phyloP scores from a whole-genome alignment of 2,113 vertebrate species.

The Neofelis nebulosa region DNA sequence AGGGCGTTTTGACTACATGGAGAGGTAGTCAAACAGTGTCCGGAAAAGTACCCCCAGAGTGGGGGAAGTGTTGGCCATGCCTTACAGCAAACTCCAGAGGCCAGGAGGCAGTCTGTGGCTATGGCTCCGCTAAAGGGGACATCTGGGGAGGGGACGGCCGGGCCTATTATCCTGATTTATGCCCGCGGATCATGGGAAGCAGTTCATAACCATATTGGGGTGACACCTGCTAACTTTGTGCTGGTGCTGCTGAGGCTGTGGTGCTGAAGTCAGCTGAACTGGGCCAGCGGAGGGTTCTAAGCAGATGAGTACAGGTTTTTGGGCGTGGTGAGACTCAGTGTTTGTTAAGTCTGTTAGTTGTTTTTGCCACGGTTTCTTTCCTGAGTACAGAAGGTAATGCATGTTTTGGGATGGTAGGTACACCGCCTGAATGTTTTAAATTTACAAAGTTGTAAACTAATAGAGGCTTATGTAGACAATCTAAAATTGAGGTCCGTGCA shows the following conservation, averaged over 20 bases:
- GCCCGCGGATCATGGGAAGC: slow-evolving; percentile 74
- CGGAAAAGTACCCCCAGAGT: neutral
- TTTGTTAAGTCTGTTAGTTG: slow-evolving; percentile 14
- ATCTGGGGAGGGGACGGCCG: neutral
- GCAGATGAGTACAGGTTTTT: slow-evolving; percentile 83
- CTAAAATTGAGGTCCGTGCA: neutral
- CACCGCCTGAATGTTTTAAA: neutral
- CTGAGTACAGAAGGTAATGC: slow-evolving; percentile 41
- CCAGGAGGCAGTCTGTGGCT: neutral
- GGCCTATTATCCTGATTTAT: slow-evolving; percentile 80
- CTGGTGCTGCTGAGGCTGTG: slow-evolving; percentile 50
- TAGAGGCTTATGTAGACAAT: neutral
- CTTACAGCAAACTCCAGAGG: neutral
- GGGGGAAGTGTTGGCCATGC: neutral
- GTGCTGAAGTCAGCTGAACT: slow-evolving; percentile 86
- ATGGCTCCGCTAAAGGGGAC: slow-evolving; percentile 1
- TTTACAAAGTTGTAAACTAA: neutral
- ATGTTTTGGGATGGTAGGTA: neutral
- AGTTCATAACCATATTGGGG: slow-evolving; percentile 73
- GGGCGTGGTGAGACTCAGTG: neutral
- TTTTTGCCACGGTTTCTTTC: slow-evolving; percentile 35
- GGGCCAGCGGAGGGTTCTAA: slow-evolving; percentile 71
- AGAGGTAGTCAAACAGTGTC: neutral
- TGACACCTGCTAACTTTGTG: slow-evolving; percentile 82
- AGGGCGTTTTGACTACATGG: neutral